Conservation (phyloP, 2,888 invertebrate species). For the Biston betularia region DNA sequence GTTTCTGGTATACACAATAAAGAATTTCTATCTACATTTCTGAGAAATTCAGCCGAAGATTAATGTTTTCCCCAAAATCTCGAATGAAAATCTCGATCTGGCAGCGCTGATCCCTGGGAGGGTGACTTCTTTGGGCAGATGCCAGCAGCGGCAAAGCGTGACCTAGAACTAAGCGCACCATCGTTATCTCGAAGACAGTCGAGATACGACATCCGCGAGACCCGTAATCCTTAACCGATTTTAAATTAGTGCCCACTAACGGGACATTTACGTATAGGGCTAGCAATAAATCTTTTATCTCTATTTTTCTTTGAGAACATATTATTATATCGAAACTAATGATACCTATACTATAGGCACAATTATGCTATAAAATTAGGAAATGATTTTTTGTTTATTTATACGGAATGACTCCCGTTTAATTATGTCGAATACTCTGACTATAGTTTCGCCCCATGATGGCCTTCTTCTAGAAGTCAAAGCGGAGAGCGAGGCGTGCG, state of each 20-base stretch:
- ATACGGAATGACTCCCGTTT: too few relatives aligned
- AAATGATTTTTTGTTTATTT: too few relatives aligned
- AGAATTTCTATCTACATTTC: not conserved
- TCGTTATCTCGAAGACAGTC: constrained; percentile 63
- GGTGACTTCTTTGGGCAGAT: constrained; percentile 52
- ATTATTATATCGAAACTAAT: too few relatives aligned
- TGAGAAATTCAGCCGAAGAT: not conserved
- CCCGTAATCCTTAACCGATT: constrained; percentile 67
- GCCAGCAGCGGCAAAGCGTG: constrained; percentile 63
- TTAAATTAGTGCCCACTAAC: constrained; percentile 59
- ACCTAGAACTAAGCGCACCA: constrained; percentile 51
- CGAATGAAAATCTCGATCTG: constrained; percentile 2
- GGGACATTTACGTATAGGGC: not conserved
- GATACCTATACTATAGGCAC: too few relatives aligned
- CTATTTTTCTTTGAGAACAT: too few relatives aligned
- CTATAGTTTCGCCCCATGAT: too few relatives aligned
- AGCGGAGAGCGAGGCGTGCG: too few relatives aligned
- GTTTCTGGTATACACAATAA: not conserved
- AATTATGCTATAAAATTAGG: too few relatives aligned
- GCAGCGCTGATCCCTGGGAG: not conserved
- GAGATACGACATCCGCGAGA: constrained; percentile 45
- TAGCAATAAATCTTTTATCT: too few relatives aligned
- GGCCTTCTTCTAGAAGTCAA: too few relatives aligned
- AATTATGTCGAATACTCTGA: too few relatives aligned
- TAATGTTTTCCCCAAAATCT: constrained; percentile 1